Base-by-base conservation (phyloP, 2,797 vertebrate genomes). In the Perodicticus potto region DNA sequence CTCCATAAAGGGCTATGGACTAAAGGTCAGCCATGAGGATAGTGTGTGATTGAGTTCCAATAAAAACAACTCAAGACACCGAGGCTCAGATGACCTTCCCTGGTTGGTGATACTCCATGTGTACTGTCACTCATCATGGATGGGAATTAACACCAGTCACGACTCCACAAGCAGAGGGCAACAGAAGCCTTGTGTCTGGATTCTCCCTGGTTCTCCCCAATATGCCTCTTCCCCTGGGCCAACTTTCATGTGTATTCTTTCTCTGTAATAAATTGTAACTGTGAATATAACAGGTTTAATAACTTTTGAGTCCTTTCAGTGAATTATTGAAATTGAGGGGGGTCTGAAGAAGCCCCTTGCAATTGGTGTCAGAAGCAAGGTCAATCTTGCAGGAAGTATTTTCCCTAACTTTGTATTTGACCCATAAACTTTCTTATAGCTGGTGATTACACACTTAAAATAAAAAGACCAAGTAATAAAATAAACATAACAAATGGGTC, bases 71-170 rank as follows among this genome's bases (percentile, higher is more conserved):
- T 16, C 70, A 40, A 5, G 69, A 27, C 16, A 29, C 23, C 1
- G 5, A 70, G 45, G 57, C 14, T 22, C 25, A 1, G 32, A 14
- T 25, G 37, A 72, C 23, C 29, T 16, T 67, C n/a, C 7, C 20
- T 45, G 67, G 27, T 16, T 27, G 69, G 65, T 16, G 2, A 32
- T 1, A 2, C 16, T 80, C 55, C 20, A 4, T 0, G 22, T 0
- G 2, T 1, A 20, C 22, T 3, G 32, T 55, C n/a, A 9, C 3
- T 20, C 27, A 29, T 8, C 5, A 27, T 3, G 69, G 59, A n/a
- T 13, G 19, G n/a, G 72, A 65, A 2, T 5, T 29, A 11, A 22
- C 0, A 0, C 40, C 2, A 0, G 23, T 25, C 6, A 20, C 0
- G 14, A 22, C 23, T 69, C n/a, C 23, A 5, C 0, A 2, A 19